Evolutionary conservation across 2,113 vertebrate genomes (phyloP).

Genomic region (Nycticebus coucang): DNA sequence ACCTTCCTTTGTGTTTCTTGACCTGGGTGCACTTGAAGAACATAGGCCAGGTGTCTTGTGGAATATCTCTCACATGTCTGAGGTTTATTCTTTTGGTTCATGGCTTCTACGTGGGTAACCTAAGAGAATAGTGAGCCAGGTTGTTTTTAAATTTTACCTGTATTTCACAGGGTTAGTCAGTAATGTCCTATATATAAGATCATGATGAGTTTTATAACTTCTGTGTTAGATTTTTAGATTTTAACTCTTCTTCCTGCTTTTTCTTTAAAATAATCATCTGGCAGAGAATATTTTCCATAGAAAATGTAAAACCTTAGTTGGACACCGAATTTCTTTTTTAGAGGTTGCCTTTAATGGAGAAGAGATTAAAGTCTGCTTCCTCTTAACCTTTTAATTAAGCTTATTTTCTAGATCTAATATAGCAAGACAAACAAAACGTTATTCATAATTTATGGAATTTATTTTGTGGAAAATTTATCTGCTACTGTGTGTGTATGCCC

Average conservation of each 20-base stretch:
- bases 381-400: slow-evolving; percentile 52
- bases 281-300: slow-evolving; percentile 3
- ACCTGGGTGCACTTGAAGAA: neutral
- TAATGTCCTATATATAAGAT: neutral
- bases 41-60: neutral
- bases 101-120: neutral
- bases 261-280: neutral
- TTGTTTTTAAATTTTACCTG: neutral
- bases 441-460: slow-evolving; percentile 36
- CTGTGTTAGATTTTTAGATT: slow-evolving; percentile 27
- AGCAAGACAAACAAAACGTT: slow-evolving; percentile 44
- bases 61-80: neutral
- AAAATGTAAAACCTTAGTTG: slow-evolving; percentile 47
- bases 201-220: slow-evolving; percentile 1
- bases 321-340: slow-evolving; percentile 38
- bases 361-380: slow-evolving; percentile 24
- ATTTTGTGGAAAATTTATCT: slow-evolving; percentile 40
- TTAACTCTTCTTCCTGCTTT: neutral
- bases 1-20: neutral
- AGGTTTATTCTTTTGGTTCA: neutral
- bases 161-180: slow-evolving; percentile 31
- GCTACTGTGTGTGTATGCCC: neutral
- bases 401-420: slow-evolving; percentile 42
- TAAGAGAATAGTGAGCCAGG: neutral
- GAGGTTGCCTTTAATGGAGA: slow-evolving; percentile 17